Base-by-base conservation (phyloP, 2,113 vertebrate species). In the Dolichallabes microphthalmus region DNA sequence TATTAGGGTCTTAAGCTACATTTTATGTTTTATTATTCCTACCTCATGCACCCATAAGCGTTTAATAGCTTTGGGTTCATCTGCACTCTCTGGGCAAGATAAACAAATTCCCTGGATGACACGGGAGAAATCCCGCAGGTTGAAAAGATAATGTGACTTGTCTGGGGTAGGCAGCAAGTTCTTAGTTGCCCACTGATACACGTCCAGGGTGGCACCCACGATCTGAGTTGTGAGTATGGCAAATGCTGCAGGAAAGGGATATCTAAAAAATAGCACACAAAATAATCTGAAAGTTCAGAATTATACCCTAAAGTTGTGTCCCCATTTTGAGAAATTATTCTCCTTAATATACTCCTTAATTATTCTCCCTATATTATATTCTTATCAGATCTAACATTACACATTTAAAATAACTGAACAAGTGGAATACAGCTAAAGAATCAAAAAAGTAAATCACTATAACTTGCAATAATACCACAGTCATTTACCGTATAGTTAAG, bases 41-140 rank as follows among this genome's bases (percentile, higher is more conserved):
- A 97, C 97, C 96, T 98, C 97, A 87, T 98, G 97, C 90, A 96
- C 95, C 97, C 96, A 98, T 25, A 98, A 95, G 14, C 95, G 95
- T 91, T 97, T 97, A 85, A 98, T 94, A 35, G 89, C 89, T 66
- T 90, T 91, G 76, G 91, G 88, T 64, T 94, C 94, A 75, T 93
- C 93, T 69, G 92, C 93, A 25, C 95, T 96, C 91, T 97, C 96
- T n/a, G 97, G 96, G 52, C 94, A 92, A 12, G 96, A 97, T 78
- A 98, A 88, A 80, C 97, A 98, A 88, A 97, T 91, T 6, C 97
- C 97, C 93, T 98, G 96, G 89, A 98, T 96, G 81, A 98, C 97
- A 19, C 95, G 94, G 53, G 97, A 97, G 89, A 97, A 95, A 87
- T 98, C 96, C 0, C 96, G 95, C 76, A 98, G 94, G 87, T 97